phyloP scores from a whole-genome alignment of 2,113 vertebrate genomes.

The Brienomyrus longianalis region DNA sequence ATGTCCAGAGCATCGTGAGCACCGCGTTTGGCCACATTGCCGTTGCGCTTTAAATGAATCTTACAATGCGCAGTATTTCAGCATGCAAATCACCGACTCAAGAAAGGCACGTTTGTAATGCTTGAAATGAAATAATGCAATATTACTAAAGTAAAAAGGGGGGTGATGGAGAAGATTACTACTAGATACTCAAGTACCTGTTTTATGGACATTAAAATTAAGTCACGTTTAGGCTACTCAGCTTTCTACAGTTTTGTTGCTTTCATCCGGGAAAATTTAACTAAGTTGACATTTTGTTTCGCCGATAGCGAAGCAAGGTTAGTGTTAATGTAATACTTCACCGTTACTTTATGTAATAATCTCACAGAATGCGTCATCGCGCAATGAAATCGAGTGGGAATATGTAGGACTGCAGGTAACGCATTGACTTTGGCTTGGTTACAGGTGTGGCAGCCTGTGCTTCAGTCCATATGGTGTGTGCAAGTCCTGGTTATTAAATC shows the following conservation, averaged over 20 bases:
- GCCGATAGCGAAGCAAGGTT: neutral
- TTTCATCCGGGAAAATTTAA: neutral
- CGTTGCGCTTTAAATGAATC: neutral
- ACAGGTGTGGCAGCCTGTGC: slow-evolving; percentile 1
- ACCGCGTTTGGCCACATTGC: neutral
- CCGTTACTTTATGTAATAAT: slow-evolving; percentile 56
- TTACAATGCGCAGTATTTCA: neutral
- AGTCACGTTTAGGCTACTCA: neutral
- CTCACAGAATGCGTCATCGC: slow-evolving; percentile 45
- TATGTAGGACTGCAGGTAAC: neutral
- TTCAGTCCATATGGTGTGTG: neutral
- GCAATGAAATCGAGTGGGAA: slow-evolving; percentile 42
- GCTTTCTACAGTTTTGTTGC: neutral
- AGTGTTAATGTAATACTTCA: neutral
- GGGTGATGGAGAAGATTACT: neutral
- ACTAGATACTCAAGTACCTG: neutral
- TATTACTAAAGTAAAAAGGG: neutral
- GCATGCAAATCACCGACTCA: neutral
- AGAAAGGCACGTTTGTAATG: neutral
- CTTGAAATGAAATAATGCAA: neutral
- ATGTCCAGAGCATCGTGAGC: neutral
- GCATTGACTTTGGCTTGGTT: slow-evolving; percentile 12
- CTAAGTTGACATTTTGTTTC: neutral
- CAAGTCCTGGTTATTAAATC: neutral
- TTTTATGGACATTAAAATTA: neutral